Conservation (phyloP, 2,113 vertebrate species). For the Eolophus roseicapilla region DNA sequence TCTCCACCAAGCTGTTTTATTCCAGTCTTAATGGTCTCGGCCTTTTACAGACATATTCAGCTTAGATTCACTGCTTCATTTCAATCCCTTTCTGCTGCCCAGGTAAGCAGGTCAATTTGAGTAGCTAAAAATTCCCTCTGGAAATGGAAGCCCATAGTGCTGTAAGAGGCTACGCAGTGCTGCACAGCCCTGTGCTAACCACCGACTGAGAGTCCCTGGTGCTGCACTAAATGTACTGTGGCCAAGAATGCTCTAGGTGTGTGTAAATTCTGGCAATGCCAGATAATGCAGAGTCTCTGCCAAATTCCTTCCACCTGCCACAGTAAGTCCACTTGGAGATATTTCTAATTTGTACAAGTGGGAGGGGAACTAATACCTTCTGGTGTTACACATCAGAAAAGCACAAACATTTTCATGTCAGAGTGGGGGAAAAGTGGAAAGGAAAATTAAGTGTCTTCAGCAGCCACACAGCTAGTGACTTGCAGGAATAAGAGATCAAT, state of each 20-base stretch:
- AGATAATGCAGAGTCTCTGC: not conserved
- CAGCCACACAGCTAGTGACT: not conserved
- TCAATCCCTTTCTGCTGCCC: not conserved
- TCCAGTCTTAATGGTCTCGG: not conserved
- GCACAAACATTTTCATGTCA: not conserved
- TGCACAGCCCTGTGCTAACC: not conserved
- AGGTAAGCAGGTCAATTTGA: not conserved
- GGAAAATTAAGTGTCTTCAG: not conserved
- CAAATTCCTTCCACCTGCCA: not conserved
- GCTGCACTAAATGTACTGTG: rapidly evolving
- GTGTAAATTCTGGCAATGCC: not conserved
- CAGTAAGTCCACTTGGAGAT: not conserved
- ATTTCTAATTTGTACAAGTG: not conserved
- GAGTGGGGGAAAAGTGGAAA: not conserved
- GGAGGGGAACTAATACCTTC: not conserved
- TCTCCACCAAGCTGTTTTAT: not conserved
- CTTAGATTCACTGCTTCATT: not conserved
- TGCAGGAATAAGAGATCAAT: not conserved
- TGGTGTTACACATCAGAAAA: not conserved
- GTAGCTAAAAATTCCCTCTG: not conserved
- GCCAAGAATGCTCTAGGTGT: not conserved
- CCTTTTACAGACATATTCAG: not conserved
- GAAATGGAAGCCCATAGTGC: not conserved
- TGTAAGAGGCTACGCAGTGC: not conserved
- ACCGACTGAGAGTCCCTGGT: rapidly evolving